Evolutionary conservation across 2,113 vertebrate genomes (phyloP).

Genomic region (Antigone vipio): DNA sequence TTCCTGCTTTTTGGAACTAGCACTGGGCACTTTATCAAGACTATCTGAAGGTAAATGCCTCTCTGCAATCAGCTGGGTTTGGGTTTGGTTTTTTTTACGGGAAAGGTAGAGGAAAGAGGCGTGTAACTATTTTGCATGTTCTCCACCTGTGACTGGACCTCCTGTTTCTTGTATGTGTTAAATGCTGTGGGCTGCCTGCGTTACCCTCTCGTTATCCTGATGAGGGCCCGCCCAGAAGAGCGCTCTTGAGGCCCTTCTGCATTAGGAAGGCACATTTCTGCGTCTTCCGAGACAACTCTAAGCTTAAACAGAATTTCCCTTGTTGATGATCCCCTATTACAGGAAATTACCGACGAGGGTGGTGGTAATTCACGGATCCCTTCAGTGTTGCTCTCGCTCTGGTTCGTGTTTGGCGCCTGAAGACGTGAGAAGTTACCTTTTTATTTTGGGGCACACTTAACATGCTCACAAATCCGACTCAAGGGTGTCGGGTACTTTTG

Average conservation of each 20-base stretch:
- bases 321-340: neutral
- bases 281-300: neutral
- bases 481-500: neutral
- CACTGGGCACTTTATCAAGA: neutral
- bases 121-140: neutral
- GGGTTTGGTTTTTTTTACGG: neutral
- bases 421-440: neutral
- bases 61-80: neutral
- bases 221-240: neutral
- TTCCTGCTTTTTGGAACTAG: neutral
- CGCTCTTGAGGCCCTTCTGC: neutral
- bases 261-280: neutral
- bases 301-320: neutral
- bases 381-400: neutral
- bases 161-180: neutral
- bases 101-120: neutral
- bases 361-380: neutral
- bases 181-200: neutral
- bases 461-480: neutral
- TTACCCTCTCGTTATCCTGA: rapidly evolving
- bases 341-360: rapidly evolving
- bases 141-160: too few relatives aligned
- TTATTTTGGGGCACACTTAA: neutral
- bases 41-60: neutral
- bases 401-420: neutral